A percentile compares a stretch with the other conserved stretches of the same genome.
These are phyloP conservation scores for Tetheella fluctuosa DNA, from an alignment of 2,888 invertebrate species.

Conservation along the genomic window DNA sequence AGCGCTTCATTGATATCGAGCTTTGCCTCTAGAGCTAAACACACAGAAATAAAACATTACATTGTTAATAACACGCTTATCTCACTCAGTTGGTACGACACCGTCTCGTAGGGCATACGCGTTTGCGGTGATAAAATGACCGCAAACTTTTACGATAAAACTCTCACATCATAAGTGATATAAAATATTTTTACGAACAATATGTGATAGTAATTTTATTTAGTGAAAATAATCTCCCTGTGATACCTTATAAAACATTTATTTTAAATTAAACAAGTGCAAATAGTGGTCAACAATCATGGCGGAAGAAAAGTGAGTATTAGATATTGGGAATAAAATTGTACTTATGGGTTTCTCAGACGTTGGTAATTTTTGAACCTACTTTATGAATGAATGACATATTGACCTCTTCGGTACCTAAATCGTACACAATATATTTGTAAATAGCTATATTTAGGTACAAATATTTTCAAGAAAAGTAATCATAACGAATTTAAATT, in stretches of 20 bases:
- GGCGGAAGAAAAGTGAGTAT: constrained; percentile 71
- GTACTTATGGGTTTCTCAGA: too few species aligned
- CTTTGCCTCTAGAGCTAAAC: constrained; percentile 7
- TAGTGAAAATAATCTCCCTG: constrained; percentile 37
- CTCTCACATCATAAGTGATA: constrained; percentile 12
- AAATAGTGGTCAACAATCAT: constrained; percentile 46
- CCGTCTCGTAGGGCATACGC: constrained; percentile 23
- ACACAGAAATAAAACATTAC: not conserved
- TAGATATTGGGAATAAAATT: too few species aligned
- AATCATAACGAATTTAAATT: too few species aligned
- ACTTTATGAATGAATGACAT: too few species aligned
- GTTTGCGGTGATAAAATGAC: constrained; percentile 23
- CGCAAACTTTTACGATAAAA: constrained; percentile 21
- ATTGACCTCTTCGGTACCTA: too few species aligned
- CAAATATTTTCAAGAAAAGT: too few species aligned
- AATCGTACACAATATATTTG: too few species aligned
- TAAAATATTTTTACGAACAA: constrained; percentile 12
- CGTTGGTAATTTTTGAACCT: too few species aligned
- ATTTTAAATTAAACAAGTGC: constrained; percentile 33
- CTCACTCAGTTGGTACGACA: constrained; percentile 41
- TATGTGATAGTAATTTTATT: constrained; percentile 20
- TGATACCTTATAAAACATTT: constrained; percentile 63
- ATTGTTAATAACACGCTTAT: constrained; percentile 13
- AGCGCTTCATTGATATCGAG: not conserved
- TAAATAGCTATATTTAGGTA: too few species aligned